Percentiles rank a stretch among this genome's conserved stretches.
Conservation (phyloP, 2,888 invertebrate species). For the Caradrina kadenii region DNA sequence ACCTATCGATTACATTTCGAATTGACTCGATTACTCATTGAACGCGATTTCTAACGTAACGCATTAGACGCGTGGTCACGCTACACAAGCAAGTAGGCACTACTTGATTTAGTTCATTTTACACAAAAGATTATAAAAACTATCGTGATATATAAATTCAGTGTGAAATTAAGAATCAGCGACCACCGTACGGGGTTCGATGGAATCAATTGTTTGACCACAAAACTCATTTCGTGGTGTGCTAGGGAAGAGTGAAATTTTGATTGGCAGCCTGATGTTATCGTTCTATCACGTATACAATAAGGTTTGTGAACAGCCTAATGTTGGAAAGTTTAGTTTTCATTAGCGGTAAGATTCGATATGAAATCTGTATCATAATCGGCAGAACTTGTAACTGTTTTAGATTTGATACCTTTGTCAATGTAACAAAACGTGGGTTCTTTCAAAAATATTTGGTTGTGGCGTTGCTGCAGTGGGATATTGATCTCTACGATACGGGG, state of each 20-base stretch:
- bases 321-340: slow-evolving; percentile 64
- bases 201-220: slow-evolving; percentile 85
- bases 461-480: too few species aligned
- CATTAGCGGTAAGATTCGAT: slow-evolving; percentile 47
- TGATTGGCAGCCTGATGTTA: slow-evolving; percentile 70
- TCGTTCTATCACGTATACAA: slow-evolving; percentile 66
- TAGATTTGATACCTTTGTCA: background rate
- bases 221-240: slow-evolving; percentile 85
- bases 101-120: slow-evolving; percentile 69
- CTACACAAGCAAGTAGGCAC: slow-evolving; percentile 67
- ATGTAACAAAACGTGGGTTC: too few species aligned
- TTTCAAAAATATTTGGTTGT: background rate
- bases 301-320: slow-evolving; percentile 56
- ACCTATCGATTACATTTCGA: slow-evolving; percentile 52
- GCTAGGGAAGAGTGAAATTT: slow-evolving; percentile 79
- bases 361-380: slow-evolving; percentile 43
- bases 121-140: slow-evolving; percentile 65
- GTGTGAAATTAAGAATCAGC: slow-evolving; percentile 86
- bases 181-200: slow-evolving; percentile 69
- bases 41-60: slow-evolving; percentile 55
- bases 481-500: too few species aligned
- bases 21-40: slow-evolving; percentile 49
- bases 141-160: slow-evolving; percentile 74
- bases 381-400: slow-evolving; percentile 13
- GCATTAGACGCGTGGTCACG: slow-evolving; percentile 56